Percentiles rank a stretch among this genome's conserved stretches.
Evolutionary conservation across 2,797 vertebrate genomes (phyloP).

Genomic region (Coregonus sp.): DNA sequence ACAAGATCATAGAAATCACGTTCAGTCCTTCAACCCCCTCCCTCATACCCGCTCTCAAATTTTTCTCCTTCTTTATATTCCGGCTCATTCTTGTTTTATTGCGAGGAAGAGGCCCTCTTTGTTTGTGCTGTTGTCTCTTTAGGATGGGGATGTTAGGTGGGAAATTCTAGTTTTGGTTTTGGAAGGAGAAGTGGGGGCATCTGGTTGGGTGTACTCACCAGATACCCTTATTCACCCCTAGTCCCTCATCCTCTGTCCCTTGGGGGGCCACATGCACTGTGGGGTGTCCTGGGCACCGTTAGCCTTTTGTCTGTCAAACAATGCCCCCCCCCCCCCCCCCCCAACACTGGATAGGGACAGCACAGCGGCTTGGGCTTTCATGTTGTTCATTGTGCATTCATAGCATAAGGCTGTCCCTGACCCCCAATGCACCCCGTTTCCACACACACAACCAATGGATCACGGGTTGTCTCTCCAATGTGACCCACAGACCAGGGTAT

Average conservation of each 20-base stretch:
- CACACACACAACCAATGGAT: neutral
- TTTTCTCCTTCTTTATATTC: neutral
- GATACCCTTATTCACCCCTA: neutral
- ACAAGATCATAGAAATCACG: conserved; percentile 7
- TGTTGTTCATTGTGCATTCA: conserved; percentile 11
- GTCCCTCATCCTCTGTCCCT: neutral
- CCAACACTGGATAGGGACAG: neutral
- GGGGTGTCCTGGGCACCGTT: conserved; percentile 11
- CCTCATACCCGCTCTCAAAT: neutral
- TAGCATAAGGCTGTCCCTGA: conserved; percentile 5
- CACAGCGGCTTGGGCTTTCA: conserved; percentile 9
- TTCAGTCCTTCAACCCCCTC: neutral
- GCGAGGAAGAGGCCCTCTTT: conserved; percentile 13
- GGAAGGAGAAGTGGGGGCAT: neutral
- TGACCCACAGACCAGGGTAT: neutral
- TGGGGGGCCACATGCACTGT: conserved; percentile 3
- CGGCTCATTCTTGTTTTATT: neutral
- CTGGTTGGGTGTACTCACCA: neutral
- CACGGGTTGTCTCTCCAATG: neutral
- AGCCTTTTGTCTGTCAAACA: conserved; percentile 14
- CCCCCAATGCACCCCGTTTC: neutral
- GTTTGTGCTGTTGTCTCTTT: conserved; percentile 16
- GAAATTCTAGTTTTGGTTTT: neutral
- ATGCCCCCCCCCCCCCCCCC: neutral
- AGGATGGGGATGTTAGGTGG: neutral